phyloP scores from a whole-genome alignment of 2,797 vertebrate species.

The Iguana delicatissima region DNA sequence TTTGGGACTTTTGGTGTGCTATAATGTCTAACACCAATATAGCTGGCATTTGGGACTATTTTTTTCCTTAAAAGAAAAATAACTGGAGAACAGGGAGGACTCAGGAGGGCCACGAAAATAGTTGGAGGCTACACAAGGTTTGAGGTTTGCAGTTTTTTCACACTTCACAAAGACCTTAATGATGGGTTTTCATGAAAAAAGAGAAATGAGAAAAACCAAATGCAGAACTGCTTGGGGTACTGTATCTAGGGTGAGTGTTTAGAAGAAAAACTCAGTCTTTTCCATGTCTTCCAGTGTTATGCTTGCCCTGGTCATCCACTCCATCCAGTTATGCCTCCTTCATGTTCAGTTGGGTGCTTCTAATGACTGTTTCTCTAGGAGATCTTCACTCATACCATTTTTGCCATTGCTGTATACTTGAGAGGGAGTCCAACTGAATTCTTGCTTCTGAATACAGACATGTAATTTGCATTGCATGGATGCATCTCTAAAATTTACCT shows the following conservation, averaged over 20 bases:
- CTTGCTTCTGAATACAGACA: background rate
- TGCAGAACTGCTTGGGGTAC: background rate
- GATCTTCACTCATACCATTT: too few species aligned
- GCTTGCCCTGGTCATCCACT: background rate
- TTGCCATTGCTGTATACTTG: too few species aligned
- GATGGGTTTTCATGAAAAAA: background rate
- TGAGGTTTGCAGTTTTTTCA: too few species aligned
- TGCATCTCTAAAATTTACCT: background rate
- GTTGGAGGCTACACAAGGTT: too few species aligned
- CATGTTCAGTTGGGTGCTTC: background rate
- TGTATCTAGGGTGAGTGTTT: background rate
- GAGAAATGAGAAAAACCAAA: background rate
- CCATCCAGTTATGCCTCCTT: background rate
- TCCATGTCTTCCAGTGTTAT: background rate
- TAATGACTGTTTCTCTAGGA: background rate
- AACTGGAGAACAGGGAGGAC: too few species aligned
- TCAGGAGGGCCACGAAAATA: too few species aligned
- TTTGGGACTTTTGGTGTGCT: too few species aligned
- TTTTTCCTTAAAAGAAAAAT: too few species aligned
- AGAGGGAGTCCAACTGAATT: background rate
- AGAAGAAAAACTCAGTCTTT: background rate
- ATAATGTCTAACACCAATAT: too few species aligned
- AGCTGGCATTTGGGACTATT: too few species aligned
- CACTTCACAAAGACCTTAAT: background rate
- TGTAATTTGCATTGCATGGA: background rate